Percentiles rank a stretch among this genome's conserved stretches.
Evolutionary conservation across 2,888 invertebrate species (phyloP).

Genomic region (Pelosia muscerda): DNA sequence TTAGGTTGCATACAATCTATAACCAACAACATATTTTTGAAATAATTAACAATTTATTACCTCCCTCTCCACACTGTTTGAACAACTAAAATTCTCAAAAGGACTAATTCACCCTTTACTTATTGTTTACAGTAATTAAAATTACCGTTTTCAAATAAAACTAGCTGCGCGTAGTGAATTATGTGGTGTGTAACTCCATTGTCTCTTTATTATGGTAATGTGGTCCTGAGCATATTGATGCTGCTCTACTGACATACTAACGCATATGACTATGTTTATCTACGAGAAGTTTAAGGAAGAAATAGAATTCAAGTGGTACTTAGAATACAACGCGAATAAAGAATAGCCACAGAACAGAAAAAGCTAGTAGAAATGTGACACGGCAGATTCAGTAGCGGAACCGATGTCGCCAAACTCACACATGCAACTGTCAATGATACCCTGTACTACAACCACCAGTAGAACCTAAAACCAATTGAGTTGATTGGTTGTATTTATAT

Average conservation of each 20-base stretch:
- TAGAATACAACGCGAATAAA: too few relatives aligned
- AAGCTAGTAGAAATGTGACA: too few relatives aligned
- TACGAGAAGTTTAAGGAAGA: not conserved
- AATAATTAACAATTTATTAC: too few relatives aligned
- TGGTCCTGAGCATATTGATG: constrained; percentile 39
- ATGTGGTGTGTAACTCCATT: constrained; percentile 10
- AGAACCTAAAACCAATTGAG: too few relatives aligned
- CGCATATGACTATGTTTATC: not conserved
- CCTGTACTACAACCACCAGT: too few relatives aligned
- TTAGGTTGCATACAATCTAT: too few relatives aligned
- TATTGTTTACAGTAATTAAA: not conserved
- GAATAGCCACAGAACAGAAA: too few relatives aligned
- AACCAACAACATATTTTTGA: too few relatives aligned
- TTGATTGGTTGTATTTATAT: too few relatives aligned
- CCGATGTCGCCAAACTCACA: too few relatives aligned
- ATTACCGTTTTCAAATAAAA: constrained; percentile 18
- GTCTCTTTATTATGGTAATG: constrained; percentile 44
- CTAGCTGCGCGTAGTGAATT: not conserved
- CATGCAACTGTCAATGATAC: too few relatives aligned
- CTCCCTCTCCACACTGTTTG: not conserved
- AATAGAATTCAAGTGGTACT: not conserved
- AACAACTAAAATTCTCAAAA: not conserved
- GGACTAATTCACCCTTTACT: not conserved
- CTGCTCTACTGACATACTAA: constrained; percentile 50
- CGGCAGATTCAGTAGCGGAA: too few relatives aligned